Conservation (phyloP, 2,113 vertebrate species). For the Chelonoidis abingdonii region DNA sequence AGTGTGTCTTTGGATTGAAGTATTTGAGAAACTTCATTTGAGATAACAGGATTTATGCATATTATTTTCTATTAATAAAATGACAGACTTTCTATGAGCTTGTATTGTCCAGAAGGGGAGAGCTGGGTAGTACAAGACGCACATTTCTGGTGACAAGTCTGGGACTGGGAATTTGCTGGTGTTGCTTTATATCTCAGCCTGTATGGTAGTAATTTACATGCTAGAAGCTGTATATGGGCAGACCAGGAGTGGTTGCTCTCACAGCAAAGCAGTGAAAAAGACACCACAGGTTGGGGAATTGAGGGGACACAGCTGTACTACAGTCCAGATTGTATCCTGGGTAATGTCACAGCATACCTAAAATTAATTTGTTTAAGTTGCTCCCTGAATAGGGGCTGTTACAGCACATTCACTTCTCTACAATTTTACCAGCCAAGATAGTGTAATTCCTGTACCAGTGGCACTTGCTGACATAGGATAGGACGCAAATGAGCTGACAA, state of each 20-base stretch:
- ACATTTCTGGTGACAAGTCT: not conserved
- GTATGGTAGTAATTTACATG: not conserved
- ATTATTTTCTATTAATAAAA: not conserved
- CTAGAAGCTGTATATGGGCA: not conserved
- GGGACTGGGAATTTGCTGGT: not conserved
- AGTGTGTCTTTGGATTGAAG: not conserved
- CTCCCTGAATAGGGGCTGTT: rapidly evolving
- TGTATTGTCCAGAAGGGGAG: not conserved
- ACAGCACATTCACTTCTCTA: not conserved
- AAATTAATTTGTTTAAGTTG: rapidly evolving
- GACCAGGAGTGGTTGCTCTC: not conserved
- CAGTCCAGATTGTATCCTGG: no score
- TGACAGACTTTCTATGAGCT: not conserved
- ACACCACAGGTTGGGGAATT: not conserved
- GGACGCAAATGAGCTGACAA: not conserved
- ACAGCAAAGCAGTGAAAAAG: not conserved
- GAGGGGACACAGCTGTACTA: not conserved
- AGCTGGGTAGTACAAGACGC: not conserved
- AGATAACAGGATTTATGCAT: not conserved
- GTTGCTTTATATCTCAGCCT: not conserved
- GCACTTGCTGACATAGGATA: not conserved
- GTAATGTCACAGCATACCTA: no score
- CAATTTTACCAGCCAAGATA: no score
- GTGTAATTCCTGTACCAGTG: not conserved
- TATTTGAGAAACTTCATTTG: not conserved